Evolutionary conservation across 2,113 vertebrate genomes (phyloP).

Genomic region (Taxidea taxus): DNA sequence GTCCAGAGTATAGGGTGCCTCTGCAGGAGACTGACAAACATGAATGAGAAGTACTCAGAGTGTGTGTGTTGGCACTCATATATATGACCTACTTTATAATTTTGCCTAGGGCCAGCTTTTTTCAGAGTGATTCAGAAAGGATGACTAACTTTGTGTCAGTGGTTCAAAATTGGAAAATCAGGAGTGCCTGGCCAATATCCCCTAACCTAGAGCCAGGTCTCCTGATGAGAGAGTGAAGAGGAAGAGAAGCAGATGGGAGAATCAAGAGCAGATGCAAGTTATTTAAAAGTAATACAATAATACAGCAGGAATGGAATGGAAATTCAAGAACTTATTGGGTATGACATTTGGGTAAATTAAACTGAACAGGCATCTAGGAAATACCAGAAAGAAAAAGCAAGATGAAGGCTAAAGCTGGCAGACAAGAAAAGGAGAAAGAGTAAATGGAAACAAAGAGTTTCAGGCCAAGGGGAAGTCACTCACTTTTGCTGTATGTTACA

Average conservation of each 20-base stretch:
- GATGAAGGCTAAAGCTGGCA: conserved; percentile 17
- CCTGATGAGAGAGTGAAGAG: conserved; percentile 19
- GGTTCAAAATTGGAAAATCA: neutral
- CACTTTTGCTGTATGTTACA: neutral
- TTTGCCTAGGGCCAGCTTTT: neutral
- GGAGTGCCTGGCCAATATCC: neutral
- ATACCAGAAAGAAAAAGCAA: conserved; percentile 39
- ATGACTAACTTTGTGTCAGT: neutral
- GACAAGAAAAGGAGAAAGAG: neutral
- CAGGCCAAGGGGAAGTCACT: neutral
- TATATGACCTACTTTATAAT: neutral
- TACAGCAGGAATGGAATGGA: conserved; percentile 46
- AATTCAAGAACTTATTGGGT: conserved; percentile 49
- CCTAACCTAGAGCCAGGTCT: neutral
- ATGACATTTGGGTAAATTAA: conserved; percentile 65
- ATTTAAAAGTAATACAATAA: conserved; percentile 48
- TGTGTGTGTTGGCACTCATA: too few species aligned
- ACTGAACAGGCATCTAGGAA: conserved; percentile 39
- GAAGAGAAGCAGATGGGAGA: conserved; percentile 54
- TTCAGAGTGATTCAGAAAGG: conserved; percentile 1
- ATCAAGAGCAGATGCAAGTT: conserved; percentile 58
- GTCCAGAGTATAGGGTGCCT: neutral
- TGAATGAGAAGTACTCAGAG: neutral
- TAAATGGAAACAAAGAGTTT: neutral
- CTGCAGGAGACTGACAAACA: neutral